phyloP scores from a whole-genome alignment of 1,140 invertebrate species.

The Bombyx mandarina region DNA sequence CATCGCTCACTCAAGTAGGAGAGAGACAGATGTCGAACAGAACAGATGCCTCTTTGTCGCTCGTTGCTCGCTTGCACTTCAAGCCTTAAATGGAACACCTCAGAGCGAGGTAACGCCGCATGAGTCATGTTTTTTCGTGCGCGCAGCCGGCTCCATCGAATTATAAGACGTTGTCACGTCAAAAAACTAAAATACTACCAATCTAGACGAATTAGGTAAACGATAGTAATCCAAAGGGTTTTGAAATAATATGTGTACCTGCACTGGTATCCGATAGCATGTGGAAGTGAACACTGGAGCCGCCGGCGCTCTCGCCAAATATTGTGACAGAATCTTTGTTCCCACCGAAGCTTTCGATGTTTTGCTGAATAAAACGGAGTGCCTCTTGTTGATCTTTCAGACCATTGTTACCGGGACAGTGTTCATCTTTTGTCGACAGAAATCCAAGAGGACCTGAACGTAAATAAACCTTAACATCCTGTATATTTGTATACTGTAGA shows the following conservation, averaged over 20 bases:
- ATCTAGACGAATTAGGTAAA: not conserved
- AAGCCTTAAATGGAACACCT: too few species aligned
- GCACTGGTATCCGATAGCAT: slow-evolving; percentile 75
- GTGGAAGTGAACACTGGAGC: slow-evolving; percentile 76
- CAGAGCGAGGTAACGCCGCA: too few species aligned
- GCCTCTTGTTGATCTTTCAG: slow-evolving; percentile 83
- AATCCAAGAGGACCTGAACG: slow-evolving; percentile 71
- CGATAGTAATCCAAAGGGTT: not conserved
- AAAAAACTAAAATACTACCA: too few species aligned
- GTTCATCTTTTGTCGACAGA: slow-evolving; percentile 75
- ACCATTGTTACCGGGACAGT: slow-evolving; percentile 80
- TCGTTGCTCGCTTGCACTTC: too few species aligned
- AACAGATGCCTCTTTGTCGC: too few species aligned
- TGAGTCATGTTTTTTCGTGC: too few species aligned
- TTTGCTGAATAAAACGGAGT: slow-evolving; percentile 80
- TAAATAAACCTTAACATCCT: not conserved
- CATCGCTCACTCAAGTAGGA: too few species aligned
- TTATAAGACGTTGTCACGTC: too few species aligned
- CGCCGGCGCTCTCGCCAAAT: slow-evolving; percentile 80
- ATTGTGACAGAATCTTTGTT: slow-evolving; percentile 80
- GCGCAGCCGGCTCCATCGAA: too few species aligned
- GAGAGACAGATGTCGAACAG: too few species aligned
- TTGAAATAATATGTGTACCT: slow-evolving; percentile 18
- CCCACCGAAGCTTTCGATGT: slow-evolving; percentile 81
- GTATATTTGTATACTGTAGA: too few species aligned